These are phyloP conservation scores for Eupithecia dodoneata DNA, from an alignment of 2,888 invertebrate genomes.

Conservation along the genomic window DNA sequence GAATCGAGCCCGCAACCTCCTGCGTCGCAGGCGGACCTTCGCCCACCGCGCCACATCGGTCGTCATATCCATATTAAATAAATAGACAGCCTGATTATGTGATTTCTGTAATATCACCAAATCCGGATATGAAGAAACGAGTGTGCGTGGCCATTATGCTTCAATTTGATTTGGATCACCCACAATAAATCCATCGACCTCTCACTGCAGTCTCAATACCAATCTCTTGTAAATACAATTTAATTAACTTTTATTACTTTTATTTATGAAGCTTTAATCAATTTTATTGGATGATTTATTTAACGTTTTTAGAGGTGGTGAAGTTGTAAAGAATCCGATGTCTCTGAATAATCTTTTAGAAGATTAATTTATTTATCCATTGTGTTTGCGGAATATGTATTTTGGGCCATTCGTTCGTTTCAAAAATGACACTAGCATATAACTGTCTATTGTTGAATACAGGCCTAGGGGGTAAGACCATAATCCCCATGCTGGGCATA, in stretches of 20 bases:
- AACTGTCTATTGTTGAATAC: no score
- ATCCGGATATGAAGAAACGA: background rate
- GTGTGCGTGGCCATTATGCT: background rate
- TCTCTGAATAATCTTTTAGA: background rate
- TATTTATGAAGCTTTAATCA: conserved; percentile 19
- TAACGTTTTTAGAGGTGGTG: conserved; percentile 24
- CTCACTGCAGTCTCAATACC: conserved; percentile 21
- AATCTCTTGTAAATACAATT: conserved; percentile 31
- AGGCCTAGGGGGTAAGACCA: no score
- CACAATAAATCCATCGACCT: conserved; percentile 19
- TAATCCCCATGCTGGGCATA: no score
- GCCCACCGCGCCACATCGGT: no score
- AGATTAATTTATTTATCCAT: no score
- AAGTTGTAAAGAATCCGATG: background rate
- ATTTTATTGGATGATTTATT: conserved; percentile 28
- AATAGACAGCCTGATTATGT: background rate
- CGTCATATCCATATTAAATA: no score
- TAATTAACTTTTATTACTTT: conserved; percentile 27
- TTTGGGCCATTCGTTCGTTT: no score
- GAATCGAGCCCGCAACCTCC: no score
- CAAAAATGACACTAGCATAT: no score
- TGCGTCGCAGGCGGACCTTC: no score
- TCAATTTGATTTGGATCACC: background rate
- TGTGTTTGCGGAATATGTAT: no score
- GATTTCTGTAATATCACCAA: background rate